These are phyloP conservation scores for Acronicta aceris DNA, from an alignment of 2,888 invertebrate species.

Conservation along the genomic window DNA sequence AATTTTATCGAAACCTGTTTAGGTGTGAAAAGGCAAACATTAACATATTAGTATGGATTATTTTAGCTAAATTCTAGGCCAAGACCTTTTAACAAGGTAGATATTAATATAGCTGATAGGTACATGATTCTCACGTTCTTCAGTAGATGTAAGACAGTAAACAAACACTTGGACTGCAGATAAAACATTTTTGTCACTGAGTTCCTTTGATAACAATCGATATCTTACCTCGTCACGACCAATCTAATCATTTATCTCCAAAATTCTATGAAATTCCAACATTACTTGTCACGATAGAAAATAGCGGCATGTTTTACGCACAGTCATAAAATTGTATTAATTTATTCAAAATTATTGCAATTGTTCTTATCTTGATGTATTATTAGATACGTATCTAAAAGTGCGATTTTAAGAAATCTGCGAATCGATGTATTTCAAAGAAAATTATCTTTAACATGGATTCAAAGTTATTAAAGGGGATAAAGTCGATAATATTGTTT, in stretches of 20 bases:
- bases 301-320: conserved; percentile 8
- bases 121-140: conserved; percentile 37
- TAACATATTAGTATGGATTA: no score
- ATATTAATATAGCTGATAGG: no score
- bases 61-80: no score
- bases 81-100: background rate
- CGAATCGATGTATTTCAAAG: background rate
- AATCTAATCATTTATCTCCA: conserved; percentile 44
- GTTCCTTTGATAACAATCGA: conserved; percentile 33
- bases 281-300: conserved; percentile 9
- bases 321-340: conserved; percentile 5
- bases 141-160: conserved; percentile 19
- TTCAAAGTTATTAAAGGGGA: conserved; percentile 5
- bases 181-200: conserved; percentile 24
- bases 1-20: no score
- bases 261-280: conserved; percentile 25
- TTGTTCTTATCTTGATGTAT: conserved; percentile 11
- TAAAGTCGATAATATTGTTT: conserved; percentile 1
- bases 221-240: conserved; percentile 31
- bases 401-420: background rate
- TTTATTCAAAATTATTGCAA: conserved; percentile 15
- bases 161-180: conserved; percentile 30
- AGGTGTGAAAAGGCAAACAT: no score
- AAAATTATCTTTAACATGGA: conserved; percentile 15
- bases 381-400: background rate